Base-by-base conservation (phyloP, 1,140 invertebrate genomes). In the Thereuonema tuberculata region DNA sequence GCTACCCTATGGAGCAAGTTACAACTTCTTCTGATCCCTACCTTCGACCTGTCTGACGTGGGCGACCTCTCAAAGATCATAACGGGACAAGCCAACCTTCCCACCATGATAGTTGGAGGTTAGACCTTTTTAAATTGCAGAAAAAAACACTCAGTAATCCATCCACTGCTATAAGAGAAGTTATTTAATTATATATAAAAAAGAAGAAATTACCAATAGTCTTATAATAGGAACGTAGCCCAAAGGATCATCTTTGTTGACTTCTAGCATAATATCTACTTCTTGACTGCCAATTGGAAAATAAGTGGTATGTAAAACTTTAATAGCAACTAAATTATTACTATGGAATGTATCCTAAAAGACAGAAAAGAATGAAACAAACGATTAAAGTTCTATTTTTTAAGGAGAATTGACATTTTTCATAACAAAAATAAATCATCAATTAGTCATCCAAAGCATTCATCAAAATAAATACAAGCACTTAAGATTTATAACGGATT, bases 221-320 rank as follows among this genome's bases (percentile, higher is more conserved):
- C 68, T 63, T 5, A 68, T 63, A 29, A 65, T 68, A 24, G 67
- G 68, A 12, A 69, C 67, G 27, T 64, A 65, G n/a, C 63, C 26
- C 23, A 63, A 64, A 1, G 67, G 67, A 63, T 72, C 71, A 56
- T 68, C 67, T 29, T 53, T 25, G 24, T 67, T 64, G 9, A 70
- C 60, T 23, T 67, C 62, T 21, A 66, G 58, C 27, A 72, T 61
- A 54, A 67, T 72, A 48, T 72, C 66, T 5, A 65, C 66, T 59
- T 74, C 72, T 61, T 73, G 71, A 24, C 65, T 57, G 23, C 71
- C 72, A n/a, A 74, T 66, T 29, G 65, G 62, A 21, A 65, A 68
- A 52, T 67, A 70, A 2, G 61, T 61, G 17, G 56, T 64, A 55
- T 74, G 71, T 1, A 74, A 61, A 1, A 73, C 66, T 62, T 74